phyloP scores from a whole-genome alignment of 2,113 vertebrate species.

The Myocastor coypus region DNA sequence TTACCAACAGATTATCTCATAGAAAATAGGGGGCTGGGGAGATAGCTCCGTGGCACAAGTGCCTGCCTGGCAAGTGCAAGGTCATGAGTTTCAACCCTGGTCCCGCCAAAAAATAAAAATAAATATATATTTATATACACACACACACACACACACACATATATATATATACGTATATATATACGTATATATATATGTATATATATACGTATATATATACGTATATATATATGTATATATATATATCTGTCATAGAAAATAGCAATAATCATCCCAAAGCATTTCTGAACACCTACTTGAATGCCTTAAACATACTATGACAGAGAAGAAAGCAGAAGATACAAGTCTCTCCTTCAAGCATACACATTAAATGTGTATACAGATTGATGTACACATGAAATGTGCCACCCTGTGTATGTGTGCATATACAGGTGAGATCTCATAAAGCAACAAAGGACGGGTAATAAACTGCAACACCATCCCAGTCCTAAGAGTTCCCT shows the following conservation, averaged over 20 bases:
- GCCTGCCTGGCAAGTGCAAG: too few species aligned
- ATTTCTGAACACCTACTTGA: slow-evolving; percentile 24
- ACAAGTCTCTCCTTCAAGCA: not conserved
- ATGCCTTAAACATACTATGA: not conserved
- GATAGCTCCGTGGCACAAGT: too few species aligned
- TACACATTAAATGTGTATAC: not conserved
- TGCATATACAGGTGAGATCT: not conserved
- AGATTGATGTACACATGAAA: not conserved
- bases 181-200: too few species aligned
- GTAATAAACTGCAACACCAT: not conserved
- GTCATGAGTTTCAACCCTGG: too few species aligned
- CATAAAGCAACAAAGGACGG: not conserved
- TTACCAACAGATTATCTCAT: slow-evolving; percentile 48
- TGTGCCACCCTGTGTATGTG: not conserved
- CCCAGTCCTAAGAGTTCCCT: not conserved
- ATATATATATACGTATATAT: too few species aligned
- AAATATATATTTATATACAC: too few species aligned
- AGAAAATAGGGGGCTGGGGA: too few species aligned
- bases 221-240: too few species aligned
- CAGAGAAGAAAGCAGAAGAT: not conserved
- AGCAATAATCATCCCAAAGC: slow-evolving; percentile 7
- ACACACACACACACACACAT: too few species aligned
- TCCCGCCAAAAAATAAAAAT: too few species aligned
- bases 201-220: too few species aligned
- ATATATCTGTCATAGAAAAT: slow-evolving; percentile 33